Evolutionary conservation across 1,140 invertebrate species (phyloP), one percentile per base, ranked within the genome.

Genomic region (Mesaphorura yosii): DNA sequence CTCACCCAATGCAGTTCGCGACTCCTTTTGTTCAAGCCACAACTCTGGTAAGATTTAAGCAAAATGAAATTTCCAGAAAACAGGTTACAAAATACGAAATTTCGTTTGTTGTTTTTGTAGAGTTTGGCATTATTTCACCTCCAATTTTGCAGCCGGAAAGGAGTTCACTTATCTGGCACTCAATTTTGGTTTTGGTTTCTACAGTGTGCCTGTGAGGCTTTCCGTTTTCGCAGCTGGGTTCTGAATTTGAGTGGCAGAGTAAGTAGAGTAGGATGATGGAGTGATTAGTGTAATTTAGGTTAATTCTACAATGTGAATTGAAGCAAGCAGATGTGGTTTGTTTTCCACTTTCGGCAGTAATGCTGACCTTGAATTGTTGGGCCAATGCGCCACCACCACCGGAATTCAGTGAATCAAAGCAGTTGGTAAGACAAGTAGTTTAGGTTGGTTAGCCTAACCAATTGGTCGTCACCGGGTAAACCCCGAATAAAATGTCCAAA

Each of bases 171-270:
- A n/a, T 94, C 90, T n/a, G 90, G 89, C 20, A 72, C 87, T 44
- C 70, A 88, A 59, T 91, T 92, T 67, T 69, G 87, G 39, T 95
- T 92, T 72, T 95, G 88, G 88, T 74, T 90, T 26, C 66, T 88
- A 3, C 66, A 85, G 39, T 68, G 73, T 3, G 14, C 91, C 26
- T 81, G 77, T 58, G 82, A 82, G 20, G 68, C 82, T 54, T 74
- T 86, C 22, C 81, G 83, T 63, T 84, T 85, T 63, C 75, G 84
- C 62, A 79, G 3, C 75, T 65, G 10, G 74, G 19, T 49, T 19
- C 12, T 48, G 42, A 49, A 10, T 7, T 27, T 20, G 17, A 34
- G 15, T 38, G 20, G 23, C 10, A 15, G 15, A 6, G 47, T 29
- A 7, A n/a, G n/a, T n/a, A n/a, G n/a, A n/a, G n/a, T n/a, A n/a